A percentile compares a stretch with the other conserved stretches of the same genome.
Conservation (phyloP, 2,113 vertebrate genomes). For the Phaethon lepturus region DNA sequence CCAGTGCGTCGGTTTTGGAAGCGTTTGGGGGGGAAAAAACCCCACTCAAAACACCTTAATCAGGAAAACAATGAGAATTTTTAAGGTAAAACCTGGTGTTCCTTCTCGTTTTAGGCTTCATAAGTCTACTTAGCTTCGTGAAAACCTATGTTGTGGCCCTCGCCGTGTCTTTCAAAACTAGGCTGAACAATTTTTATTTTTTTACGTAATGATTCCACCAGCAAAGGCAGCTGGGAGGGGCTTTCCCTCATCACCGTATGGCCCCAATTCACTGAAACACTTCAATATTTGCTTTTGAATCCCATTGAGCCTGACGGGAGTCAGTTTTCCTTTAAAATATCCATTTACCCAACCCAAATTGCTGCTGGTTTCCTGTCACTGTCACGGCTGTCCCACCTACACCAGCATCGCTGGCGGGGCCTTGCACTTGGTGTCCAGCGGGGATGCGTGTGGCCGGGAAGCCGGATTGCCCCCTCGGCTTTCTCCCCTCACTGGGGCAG, state of each 20-base stretch:
- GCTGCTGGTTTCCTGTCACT: background rate
- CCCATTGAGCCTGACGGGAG: background rate
- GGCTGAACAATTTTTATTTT: background rate
- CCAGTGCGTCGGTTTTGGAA: fast-evolving
- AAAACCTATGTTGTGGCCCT: background rate
- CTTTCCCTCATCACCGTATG: fast-evolving
- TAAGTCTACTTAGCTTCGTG: background rate
- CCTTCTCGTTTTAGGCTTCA: background rate
- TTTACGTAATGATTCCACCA: background rate
- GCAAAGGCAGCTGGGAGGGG: background rate
- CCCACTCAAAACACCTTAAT: background rate
- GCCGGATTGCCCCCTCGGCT: fast-evolving
- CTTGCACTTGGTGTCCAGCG: fast-evolving
- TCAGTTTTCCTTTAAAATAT: background rate
- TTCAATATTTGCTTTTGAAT: background rate
- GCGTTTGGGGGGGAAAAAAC: background rate
- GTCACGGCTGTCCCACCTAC: no score
- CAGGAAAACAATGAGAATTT: background rate
- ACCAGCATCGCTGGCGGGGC: background rate
- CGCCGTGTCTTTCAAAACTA: fast-evolving
- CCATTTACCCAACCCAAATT: fast-evolving
- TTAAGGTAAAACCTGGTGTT: background rate
- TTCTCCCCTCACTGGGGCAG: fast-evolving
- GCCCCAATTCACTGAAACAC: background rate
- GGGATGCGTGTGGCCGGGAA: fast-evolving